phyloP scores from a whole-genome alignment of 2,888 invertebrate species.

The Lasioglossum morio region DNA sequence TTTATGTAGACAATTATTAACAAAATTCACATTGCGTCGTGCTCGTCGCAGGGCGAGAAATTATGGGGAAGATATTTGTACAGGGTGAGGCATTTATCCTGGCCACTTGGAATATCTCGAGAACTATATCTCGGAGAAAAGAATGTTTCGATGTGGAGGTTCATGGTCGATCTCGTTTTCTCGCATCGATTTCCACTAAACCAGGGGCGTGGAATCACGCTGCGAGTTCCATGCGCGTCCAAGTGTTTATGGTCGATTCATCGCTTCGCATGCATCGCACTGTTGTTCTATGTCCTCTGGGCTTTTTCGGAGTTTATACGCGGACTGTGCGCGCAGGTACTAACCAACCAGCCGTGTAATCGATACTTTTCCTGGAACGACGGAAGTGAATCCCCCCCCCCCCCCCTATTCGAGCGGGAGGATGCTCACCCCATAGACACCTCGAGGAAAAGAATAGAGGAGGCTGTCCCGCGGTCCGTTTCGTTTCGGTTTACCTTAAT shows the following conservation, averaged over 20 bases:
- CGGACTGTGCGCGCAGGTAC: slow-evolving; percentile 19
- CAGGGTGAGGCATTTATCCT: too few species aligned
- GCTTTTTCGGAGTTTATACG: slow-evolving; percentile 28
- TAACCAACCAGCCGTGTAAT: slow-evolving; percentile 24
- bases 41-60: too few species aligned
- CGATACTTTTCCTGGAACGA: background rate
- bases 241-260: background rate
- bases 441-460: background rate
- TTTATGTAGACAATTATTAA: too few species aligned
- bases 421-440: background rate
- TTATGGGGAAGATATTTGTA: too few species aligned
- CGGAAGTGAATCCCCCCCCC: background rate
- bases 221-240: too few species aligned
- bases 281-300: slow-evolving; percentile 28
- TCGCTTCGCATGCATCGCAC: slow-evolving; percentile 44
- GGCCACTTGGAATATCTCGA: too few species aligned
- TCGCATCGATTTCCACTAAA: too few species aligned
- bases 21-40: too few species aligned
- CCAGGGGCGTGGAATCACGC: too few species aligned
- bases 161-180: too few species aligned
- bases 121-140: too few species aligned
- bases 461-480: background rate
- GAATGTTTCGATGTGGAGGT: too few species aligned
- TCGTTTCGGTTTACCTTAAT: background rate
- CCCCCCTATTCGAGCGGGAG: background rate